Percentiles rank a stretch among this genome's conserved stretches.
These are phyloP conservation scores for Otus sunia DNA, from an alignment of 2,113 vertebrate species.

Conservation along the genomic window DNA sequence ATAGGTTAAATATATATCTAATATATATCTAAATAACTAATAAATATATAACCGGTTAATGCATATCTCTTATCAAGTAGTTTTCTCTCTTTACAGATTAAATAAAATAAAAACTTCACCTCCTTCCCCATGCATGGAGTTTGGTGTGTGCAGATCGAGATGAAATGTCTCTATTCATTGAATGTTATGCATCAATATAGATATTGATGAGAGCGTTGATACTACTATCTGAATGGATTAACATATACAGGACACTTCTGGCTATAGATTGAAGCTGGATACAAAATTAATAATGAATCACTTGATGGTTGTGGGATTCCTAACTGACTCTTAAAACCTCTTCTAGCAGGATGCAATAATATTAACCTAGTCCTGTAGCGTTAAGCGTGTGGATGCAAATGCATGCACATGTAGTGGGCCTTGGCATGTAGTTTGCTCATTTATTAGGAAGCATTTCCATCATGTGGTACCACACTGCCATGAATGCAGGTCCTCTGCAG, in stretches of 20 bases:
- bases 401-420: accelerated
- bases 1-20: not conserved
- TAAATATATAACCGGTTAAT: not conserved
- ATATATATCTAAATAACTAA: too few species aligned
- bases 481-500: not conserved
- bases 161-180: not conserved
- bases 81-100: not conserved
- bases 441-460: not conserved
- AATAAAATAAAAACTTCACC: not conserved
- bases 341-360: not conserved
- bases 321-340: not conserved
- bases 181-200: not conserved
- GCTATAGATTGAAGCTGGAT: not conserved
- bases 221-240: not conserved
- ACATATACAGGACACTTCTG: not conserved
- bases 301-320: accelerated
- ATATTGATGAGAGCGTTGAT: accelerated
- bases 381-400: not conserved
- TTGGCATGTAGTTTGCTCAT: not conserved
- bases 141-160: not conserved
- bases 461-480: accelerated
- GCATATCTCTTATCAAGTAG: not conserved
- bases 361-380: not conserved
- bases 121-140: not conserved
- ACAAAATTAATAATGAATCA: not conserved